Base-by-base conservation (phyloP, 2,888 invertebrate species). In the Drosophila helvetica region DNA sequence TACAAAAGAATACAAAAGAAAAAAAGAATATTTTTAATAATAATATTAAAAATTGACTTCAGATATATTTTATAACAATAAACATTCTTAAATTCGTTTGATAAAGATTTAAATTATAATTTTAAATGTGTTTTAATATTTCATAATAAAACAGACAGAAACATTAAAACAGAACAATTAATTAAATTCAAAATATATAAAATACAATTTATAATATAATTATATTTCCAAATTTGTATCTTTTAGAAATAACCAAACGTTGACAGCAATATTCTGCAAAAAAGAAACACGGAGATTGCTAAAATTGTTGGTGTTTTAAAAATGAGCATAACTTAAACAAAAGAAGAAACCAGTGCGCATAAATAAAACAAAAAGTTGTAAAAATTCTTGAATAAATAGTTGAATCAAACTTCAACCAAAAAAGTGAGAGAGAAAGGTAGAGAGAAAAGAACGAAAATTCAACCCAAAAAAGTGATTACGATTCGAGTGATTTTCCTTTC, bases 401-500 rank as follows among this genome's bases (percentile, higher is more conserved):
- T 33, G 47, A 19, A 52, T 8, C 12, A 25, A 59, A 33, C 47
- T 19, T 50, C 38, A 63, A 54, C n/a, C 12, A 10, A 27, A 58
- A 54, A 57, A 52, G 51, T n/a, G 57, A 64, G 45, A 46, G 55
- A 38, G 5, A 48, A 64, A 62, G 45, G 54, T 53, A 57, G 50
- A 50, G 61, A 38, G 10, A 43, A 18, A 67, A 63, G 45, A 48
- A 48, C 1, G 33, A 56, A 59, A 27, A 61, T 22, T 50, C 52
- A 68, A 33, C 54, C 42, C 8, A 70, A 56, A 57, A 17, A 63
- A 45, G 51, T 22, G 45, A 27, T 50, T 19, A 38, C 46, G 42
- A 54, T 57, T 56, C 19, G 43, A 70, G 57, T 56, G 57, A 58
- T 58, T 71, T 64, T 66, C n/a, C 38, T 38, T 69, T 69, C 69